Evolutionary conservation across 2,888 invertebrate species (phyloP), one percentile per base, ranked within the genome.

Genomic region (Netelia inedita): DNA sequence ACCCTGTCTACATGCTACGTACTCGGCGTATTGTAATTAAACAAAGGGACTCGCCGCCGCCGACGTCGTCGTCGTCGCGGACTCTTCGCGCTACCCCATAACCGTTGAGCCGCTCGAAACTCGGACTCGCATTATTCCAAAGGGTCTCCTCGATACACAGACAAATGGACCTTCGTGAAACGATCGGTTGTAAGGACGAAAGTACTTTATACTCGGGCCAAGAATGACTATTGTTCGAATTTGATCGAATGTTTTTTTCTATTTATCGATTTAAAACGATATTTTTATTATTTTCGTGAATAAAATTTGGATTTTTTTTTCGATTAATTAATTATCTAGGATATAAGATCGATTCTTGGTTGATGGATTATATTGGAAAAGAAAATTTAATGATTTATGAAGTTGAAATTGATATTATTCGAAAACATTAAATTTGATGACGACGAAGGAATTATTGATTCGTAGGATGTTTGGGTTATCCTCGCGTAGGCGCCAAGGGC

Each of bases 11-110:
- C 86, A 86, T 82, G 87, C 88, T 88, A 86, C 86, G 87, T 88
- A 85, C 87, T 85, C 46, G 84, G 76, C 81, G 90, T 89, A 91
- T 92, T 91, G 91, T 92, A 91, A 91, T 91, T 92, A 91, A 91
- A 91, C 91, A 91, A 92, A 91, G 88, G 91, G 87, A 87, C 80
- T 85, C 85, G 82, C 78, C 83, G 83, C 73, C 82, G 65, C 28
- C 55, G 10, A 1, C 46, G 11, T 46, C n/a, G 28, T 85, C 85
- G 82, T 74, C 83, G 83, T 69, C 82, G 71, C 28, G 55, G 10
- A 10, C 46, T 14, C 46, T 14, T 8, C n/a, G 28, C 72, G 65
- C 74, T 82, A 65, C 50, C 82, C 69, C 82, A 82, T 46, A 79
- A 72, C 82, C 82, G 79, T 85, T 68, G 66, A 76, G 66, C 76